Base-by-base conservation (phyloP, 1,140 invertebrate genomes). In the Apocrypta bakeri region DNA sequence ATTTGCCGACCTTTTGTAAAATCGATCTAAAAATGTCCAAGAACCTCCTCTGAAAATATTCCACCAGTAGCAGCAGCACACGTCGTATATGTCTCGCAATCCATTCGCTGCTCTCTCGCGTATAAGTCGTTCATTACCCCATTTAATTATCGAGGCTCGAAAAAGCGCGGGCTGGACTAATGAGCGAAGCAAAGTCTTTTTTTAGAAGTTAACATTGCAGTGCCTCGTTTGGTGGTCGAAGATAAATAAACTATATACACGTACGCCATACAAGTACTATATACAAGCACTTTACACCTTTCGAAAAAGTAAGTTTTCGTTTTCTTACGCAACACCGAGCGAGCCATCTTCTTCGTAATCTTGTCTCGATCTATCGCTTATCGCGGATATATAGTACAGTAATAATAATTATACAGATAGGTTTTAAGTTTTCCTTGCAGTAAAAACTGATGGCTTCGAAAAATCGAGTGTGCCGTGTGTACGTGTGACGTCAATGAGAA, bases 91-190 rank as follows among this genome's bases (percentile, higher is more conserved):
- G 33, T 56, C 48, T 56, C 48, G 48, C 48, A 56, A 56, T n/a
- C 14, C 12, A 3, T 17, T 8, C 17, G 61, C 21, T n/a, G 40
- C 8, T 63, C 61, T 21, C 61, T 25, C 63, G 48, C 48, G 48
- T 56, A 56, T 68, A 29, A 31, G 69, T 71, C 42, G 25, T 68
- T 71, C 78, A 72, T 79, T 72, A 63, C 68, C 40, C 71, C 69
- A 73, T 81, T 81, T 81, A 81, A 81, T 81, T 81, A 81, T 81
- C 71, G 56, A 1, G 14, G 24, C 29, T 31, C 40, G 42, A 71
- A 69, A 79, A 79, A 66, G 71, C 40, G 40, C 40, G 40, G 40
- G 68, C 25, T 71, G 9, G 31, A 81, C 79, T 81, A 81, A 81
- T 74, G 79, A 81, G 79, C 68, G 48, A n/a, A 24, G 78, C 69